Evolutionary conservation across 2,797 vertebrate species (phyloP), one percentile per base, ranked within the genome.

Genomic region (Pteronotus mesoamericanus): DNA sequence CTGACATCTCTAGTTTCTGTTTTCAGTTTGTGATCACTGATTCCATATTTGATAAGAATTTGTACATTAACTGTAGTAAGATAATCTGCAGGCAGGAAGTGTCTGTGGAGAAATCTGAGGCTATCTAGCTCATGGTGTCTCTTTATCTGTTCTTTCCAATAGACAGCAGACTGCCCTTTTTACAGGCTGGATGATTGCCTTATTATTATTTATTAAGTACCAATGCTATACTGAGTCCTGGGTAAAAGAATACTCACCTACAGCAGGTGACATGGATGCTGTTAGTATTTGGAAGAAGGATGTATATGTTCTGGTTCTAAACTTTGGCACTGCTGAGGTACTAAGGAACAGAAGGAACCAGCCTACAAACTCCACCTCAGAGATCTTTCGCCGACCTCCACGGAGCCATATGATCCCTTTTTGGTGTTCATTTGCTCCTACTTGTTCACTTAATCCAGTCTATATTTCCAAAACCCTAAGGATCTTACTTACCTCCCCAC

Each of bases 1-100:
- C 90, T 86, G 84, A 64, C 55, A 32, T 18, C 89, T 92, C 95
- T 29, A 21, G 87, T 94, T 96, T 97, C 96, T 89, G 86, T 86
- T 96, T 95, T 75, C 68, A 24, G 91, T 90, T 22, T 92, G 79
- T 88, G 94, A 95, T 96, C 93, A 80, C 93, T 68, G 91, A 97
- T 86, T 90, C 72, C 51, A 6, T 72, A 92, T 82, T 86, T 75
- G 91, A 77, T 95, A 96, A 94, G 94, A 86, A 75, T 80, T 55
- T 91, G 59, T 42, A 95, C 75, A 79, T 86, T 44, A 68, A 84
- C 75, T 42, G 9, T 0, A 89, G 82, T 91, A 93, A 94, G 89
- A 91, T 29, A 75, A 95, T 77, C 89, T 78, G 72, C 3, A 78
- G 86, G 89, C 66, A 95, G 84, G 94, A 97, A 91, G 84, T 8